Evolutionary conservation across 2,888 invertebrate genomes (phyloP).

Genomic region (Clistopyga incitator): DNA sequence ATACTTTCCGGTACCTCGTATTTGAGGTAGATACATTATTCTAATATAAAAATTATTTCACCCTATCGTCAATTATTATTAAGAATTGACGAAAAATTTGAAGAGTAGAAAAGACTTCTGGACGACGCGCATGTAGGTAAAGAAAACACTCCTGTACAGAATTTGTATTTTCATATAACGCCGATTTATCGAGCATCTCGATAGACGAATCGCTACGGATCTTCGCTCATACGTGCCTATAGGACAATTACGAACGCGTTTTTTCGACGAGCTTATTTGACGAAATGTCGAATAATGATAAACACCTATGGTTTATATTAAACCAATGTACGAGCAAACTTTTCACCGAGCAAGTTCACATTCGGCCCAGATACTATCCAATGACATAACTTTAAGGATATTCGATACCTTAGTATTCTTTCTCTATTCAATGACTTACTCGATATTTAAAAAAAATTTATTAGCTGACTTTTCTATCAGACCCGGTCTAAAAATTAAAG

Average conservation of each 20-base stretch:
- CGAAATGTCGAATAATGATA: conserved; percentile 7
- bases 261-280: conserved; percentile 13
- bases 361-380: conserved; percentile 24
- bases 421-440: neutral
- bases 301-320: conserved; percentile 77
- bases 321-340: conserved; percentile 69
- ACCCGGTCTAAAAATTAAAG: neutral
- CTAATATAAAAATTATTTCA: neutral
- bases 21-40: neutral
- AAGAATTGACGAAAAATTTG: neutral
- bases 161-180: conserved; percentile 32
- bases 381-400: neutral
- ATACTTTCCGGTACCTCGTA: neutral
- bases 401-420: neutral
- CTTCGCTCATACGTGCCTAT: neutral
- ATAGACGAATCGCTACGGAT: neutral
- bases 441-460: neutral
- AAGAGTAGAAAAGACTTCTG: neutral
- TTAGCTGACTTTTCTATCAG: no score
- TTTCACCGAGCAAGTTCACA: neutral
- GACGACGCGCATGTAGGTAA: neutral
- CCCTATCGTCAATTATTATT: conserved; percentile 8
- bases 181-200: conserved; percentile 43
- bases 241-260: neutral
- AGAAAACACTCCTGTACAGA: conserved; percentile 36